Percentiles rank a stretch among this genome's conserved stretches.
Conservation (phyloP, 2,888 invertebrate species). For the Congeria kusceri region DNA sequence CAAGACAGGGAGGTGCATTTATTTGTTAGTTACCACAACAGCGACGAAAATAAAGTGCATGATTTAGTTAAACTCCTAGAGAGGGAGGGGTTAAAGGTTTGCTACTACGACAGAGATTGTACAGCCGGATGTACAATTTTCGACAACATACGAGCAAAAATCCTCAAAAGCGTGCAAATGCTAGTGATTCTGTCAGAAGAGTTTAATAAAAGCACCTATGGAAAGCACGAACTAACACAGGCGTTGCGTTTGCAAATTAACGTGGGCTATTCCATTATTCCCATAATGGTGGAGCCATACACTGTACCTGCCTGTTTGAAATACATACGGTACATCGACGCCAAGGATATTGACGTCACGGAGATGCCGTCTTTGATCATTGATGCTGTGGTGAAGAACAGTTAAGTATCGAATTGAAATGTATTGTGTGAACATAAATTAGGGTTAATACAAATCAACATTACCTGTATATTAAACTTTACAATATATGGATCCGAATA, state of each 20-base stretch:
- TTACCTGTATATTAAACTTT: too few species aligned
- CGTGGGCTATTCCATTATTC: conserved; percentile 9
- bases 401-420: too few species aligned
- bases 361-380: neutral
- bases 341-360: neutral
- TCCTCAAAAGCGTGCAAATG: conserved; percentile 10
- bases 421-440: too few species aligned
- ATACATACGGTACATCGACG: conserved; percentile 19
- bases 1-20: conserved; percentile 16
- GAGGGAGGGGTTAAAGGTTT: conserved; percentile 1
- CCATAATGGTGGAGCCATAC: conserved; percentile 13
- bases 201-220: conserved; percentile 10
- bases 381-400: neutral
- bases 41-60: neutral
- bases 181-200: conserved; percentile 28
- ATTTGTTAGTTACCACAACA: conserved; percentile 19
- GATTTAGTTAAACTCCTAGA: conserved; percentile 9
- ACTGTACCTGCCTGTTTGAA: conserved; percentile 13
- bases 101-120: conserved; percentile 26
- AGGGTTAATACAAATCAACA: too few species aligned
- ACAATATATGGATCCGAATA: too few species aligned
- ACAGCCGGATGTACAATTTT: conserved; percentile 11
- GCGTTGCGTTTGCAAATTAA: conserved; percentile 11
- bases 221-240: conserved; percentile 14
- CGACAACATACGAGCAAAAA: conserved; percentile 19